phyloP scores from a whole-genome alignment of 2,797 vertebrate species.

The Channallabes apus region DNA sequence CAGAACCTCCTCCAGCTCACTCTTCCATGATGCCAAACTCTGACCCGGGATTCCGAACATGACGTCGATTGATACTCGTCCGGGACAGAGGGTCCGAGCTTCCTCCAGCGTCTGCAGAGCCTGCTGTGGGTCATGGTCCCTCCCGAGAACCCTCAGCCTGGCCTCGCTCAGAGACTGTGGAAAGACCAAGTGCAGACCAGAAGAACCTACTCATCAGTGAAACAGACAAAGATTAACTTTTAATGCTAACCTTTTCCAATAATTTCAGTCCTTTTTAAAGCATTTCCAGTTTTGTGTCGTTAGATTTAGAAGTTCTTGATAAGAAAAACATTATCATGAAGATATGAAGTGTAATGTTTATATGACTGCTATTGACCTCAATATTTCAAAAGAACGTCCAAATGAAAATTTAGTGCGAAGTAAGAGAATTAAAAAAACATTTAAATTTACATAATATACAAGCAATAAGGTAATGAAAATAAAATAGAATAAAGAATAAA shows the following conservation, averaged over 20 bases:
- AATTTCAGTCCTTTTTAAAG: not conserved
- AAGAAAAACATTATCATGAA: not conserved
- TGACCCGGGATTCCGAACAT: conserved; percentile 88
- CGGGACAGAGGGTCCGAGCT: conserved; percentile 78
- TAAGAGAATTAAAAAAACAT: too few relatives aligned
- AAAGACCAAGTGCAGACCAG: not conserved
- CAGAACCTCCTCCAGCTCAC: conserved; percentile 74
- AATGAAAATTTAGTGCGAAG: too few relatives aligned
- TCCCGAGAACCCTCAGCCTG: conserved; percentile 80
- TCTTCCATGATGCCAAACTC: conserved; percentile 74
- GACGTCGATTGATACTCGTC: conserved; percentile 85
- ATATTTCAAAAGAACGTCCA: too few relatives aligned
- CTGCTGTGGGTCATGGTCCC: conserved; percentile 81
- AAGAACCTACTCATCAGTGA: not conserved
- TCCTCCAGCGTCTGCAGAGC: conserved; percentile 75
- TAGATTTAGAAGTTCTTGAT: not conserved
- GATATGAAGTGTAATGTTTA: too few relatives aligned
- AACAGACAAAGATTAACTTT: not conserved
- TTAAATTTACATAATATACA: too few relatives aligned
- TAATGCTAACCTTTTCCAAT: not conserved
- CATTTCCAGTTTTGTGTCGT: not conserved
- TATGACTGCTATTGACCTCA: too few relatives aligned
- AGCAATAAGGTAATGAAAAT: too few relatives aligned
- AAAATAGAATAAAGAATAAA: too few relatives aligned
- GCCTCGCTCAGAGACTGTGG: conserved; percentile 79